A percentile compares a stretch with the other conserved stretches of the same genome.
phyloP scores from a whole-genome alignment of 2,888 invertebrate species.

The Serrognathus titanus region DNA sequence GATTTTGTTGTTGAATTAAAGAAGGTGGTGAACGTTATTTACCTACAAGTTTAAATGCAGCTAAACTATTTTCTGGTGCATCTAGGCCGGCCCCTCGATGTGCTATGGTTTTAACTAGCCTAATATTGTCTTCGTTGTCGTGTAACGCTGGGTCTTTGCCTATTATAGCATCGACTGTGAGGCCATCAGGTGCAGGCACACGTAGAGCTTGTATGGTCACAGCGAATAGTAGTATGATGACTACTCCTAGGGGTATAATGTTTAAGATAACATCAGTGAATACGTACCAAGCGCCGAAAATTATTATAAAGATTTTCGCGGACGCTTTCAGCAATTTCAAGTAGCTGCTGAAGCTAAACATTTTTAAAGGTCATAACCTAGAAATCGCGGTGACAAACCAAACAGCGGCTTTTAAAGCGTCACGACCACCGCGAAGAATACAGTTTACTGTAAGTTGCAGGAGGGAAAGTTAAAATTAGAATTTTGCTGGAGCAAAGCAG shows the following conservation, averaged over 20 bases:
- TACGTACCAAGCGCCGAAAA: conserved; percentile 34
- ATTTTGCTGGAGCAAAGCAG: no score
- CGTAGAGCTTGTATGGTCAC: conserved; percentile 50
- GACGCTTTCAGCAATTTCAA: background rate
- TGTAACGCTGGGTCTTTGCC: conserved; percentile 52
- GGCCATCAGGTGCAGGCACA: conserved; percentile 50
- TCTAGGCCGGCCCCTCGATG: conserved; percentile 74
- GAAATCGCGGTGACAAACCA: background rate
- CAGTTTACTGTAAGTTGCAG: no score
- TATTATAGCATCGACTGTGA: conserved; percentile 51
- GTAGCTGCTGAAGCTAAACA: background rate
- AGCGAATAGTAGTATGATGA: conserved; percentile 34
- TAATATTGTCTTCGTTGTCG: conserved; percentile 47
- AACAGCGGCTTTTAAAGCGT: background rate
- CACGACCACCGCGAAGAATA: no score
- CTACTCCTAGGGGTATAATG: conserved; percentile 38
- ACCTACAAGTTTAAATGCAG: conserved; percentile 66
- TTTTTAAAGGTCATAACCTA: background rate
- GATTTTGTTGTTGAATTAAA: background rate
- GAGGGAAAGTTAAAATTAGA: no score
- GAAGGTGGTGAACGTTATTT: background rate
- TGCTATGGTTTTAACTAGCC: conserved; percentile 60
- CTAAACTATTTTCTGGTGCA: conserved; percentile 77
- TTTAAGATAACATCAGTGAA: conserved; percentile 36
- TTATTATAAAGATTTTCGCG: background rate